These are phyloP conservation scores for Lepus oiostolus DNA, from an alignment of 2,797 vertebrate species.

Conservation along the genomic window DNA sequence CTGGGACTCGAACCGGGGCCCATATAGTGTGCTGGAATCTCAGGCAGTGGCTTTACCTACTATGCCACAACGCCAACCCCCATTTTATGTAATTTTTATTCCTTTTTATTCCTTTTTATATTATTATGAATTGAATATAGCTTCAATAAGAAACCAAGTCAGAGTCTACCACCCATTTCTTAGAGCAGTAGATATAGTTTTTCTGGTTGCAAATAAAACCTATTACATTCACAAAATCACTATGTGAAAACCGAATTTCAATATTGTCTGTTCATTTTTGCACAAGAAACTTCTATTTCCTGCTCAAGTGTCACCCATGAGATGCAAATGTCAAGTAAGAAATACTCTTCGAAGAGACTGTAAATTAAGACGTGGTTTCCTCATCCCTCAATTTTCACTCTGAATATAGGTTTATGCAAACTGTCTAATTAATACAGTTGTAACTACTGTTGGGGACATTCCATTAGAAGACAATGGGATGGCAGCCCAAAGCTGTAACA, in stretches of 20 bases:
- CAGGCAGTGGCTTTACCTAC: too few species aligned
- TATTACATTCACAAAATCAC: not conserved
- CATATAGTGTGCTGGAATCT: too few species aligned
- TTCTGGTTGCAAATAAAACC: not conserved
- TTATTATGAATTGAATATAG: not conserved
- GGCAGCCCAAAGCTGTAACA: not conserved
- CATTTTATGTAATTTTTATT: not conserved
- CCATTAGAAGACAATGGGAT: constrained; percentile 30
- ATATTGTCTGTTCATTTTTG: constrained; percentile 51
- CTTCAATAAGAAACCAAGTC: not conserved
- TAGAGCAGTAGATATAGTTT: not conserved
- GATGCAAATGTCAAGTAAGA: constrained; percentile 16
- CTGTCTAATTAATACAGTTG: not conserved
- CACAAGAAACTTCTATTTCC: constrained; percentile 14
- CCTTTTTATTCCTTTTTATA: not conserved
- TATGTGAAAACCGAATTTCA: constrained; percentile 23
- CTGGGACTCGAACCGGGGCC: too few species aligned
- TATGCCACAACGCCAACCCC: too few species aligned
- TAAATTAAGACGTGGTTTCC: not conserved
- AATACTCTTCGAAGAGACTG: not conserved
- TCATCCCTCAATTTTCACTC: not conserved
- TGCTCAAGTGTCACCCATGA: constrained; percentile 4
- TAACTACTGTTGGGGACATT: constrained; percentile 26
- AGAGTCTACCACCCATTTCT: not conserved
- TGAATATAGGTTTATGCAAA: constrained; percentile 59